Evolutionary conservation across 1,140 invertebrate species (phyloP), one percentile per base, ranked within the genome.

Genomic region (Delia radicum): DNA sequence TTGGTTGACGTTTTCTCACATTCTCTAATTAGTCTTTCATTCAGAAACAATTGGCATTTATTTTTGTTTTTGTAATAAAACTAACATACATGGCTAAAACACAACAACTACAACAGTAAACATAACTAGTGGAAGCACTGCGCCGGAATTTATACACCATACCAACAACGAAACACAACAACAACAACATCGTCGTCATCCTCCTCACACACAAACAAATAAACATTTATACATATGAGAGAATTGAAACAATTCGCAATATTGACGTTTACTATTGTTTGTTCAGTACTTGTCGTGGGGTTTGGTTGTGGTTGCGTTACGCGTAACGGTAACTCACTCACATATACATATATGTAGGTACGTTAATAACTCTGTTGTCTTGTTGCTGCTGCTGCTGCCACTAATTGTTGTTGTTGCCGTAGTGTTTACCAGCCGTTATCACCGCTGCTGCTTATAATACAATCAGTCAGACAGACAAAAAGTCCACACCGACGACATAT

Each of bases 291-390:
- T 55, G 15, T 73, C 42, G 21, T 15, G 15, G 24, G 28, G 42
- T 33, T 37, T 69, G 29, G 65, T 75, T 78, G 74, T 55, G 71
- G 71, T 21, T 48, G 33, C 74, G 74, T 33, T 61, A 61, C 42
- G 42, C 72, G 42, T 61, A 73, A 61, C 72, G 72, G 72, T 31
- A 73, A 29, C 42, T 31, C 18, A 33, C 29, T 69, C 65, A 37
- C 26, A 12, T 27, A 3, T 21, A 26, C 18, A 31, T 24, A 21
- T n/a, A 7, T 21, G 27, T 65, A 5, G 12, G 27, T 65, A 65
- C 31, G 69, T 26, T 24, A 26, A 15, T 33, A 27, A 1, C n/a
- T n/a, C n/a, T n/a, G n/a, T n/a, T n/a, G n/a, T n/a, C n/a, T n/a
- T n/a, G n/a, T n/a, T 12, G 31, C 69, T 42, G 31, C 13, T 27